These are phyloP conservation scores for Amphipoea oculea DNA, from an alignment of 2,888 invertebrate species.

Conservation along the genomic window DNA sequence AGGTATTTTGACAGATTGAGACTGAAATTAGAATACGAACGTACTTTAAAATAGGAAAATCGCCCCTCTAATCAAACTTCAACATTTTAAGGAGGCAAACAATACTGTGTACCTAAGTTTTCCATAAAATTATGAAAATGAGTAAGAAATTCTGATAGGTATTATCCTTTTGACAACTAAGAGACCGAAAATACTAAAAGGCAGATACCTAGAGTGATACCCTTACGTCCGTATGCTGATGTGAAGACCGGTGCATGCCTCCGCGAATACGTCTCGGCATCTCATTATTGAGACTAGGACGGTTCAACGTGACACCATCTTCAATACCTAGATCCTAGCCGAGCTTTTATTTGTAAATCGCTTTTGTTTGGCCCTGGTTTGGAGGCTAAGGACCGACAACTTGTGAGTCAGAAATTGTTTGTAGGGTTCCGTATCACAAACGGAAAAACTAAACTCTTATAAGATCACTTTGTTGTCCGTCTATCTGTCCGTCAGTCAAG, in stretches of 20 bases:
- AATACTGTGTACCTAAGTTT: background rate
- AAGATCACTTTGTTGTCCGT: no score
- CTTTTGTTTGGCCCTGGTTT: constrained; percentile 8
- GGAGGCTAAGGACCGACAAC: background rate
- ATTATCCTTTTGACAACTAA: background rate
- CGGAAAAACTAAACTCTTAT: no score
- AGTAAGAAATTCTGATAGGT: background rate
- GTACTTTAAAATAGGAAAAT: background rate
- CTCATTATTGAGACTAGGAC: constrained; percentile 54
- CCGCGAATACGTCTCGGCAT: constrained; percentile 51
- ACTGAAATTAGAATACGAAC: background rate
- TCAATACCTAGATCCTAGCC: constrained; percentile 19
- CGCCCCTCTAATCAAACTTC: background rate
- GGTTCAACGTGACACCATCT: constrained; percentile 57
- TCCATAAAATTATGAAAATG: background rate
- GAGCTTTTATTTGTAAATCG: constrained; percentile 35
- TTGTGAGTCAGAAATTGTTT: background rate
- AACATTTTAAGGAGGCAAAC: background rate
- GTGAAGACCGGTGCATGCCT: constrained; percentile 46
- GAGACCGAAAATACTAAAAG: background rate
- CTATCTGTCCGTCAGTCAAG: no score
- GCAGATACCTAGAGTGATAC: background rate
- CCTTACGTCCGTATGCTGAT: constrained; percentile 9
- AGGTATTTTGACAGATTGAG: background rate
- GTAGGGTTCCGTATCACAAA: no score